phyloP scores from a whole-genome alignment of 2,797 vertebrate genomes.

The Sylvia borin region DNA sequence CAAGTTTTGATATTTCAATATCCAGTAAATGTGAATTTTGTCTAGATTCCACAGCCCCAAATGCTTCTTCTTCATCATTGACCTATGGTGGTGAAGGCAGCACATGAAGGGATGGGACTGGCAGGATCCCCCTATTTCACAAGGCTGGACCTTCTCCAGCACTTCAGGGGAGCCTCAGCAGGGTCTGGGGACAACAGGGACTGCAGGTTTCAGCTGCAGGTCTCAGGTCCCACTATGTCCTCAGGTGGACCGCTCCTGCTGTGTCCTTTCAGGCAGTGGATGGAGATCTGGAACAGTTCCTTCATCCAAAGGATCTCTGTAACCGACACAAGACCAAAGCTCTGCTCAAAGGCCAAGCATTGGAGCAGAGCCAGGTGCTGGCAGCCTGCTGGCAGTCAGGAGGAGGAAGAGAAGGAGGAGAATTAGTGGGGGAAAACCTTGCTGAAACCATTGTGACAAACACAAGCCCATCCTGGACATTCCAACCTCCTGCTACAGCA shows the following conservation, averaged over 20 bases:
- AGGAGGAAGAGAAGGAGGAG: neutral
- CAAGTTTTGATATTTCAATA: neutral
- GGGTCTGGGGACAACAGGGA: neutral
- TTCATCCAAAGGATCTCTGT: neutral
- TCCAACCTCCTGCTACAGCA: neutral
- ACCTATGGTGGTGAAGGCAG: neutral
- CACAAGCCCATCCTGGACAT: neutral
- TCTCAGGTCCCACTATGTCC: too few relatives aligned
- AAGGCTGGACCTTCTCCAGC: neutral
- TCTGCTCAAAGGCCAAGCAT: neutral
- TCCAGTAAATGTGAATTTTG: neutral
- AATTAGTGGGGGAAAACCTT: neutral
- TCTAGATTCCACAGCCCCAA: neutral
- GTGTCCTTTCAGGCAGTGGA: neutral
- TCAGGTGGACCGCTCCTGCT: neutral
- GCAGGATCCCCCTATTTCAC: neutral
- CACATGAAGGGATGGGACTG: rapidly evolving
- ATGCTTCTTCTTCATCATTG: rapidly evolving
- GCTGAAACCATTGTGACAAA: neutral
- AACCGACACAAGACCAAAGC: neutral
- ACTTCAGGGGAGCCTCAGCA: neutral
- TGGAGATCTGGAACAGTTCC: rapidly evolving
- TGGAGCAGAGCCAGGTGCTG: neutral
- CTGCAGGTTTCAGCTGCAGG: too few relatives aligned
- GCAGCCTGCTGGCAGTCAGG: too few relatives aligned